phyloP scores from a whole-genome alignment of 2,888 invertebrate genomes.

The Orthonevra nobilis region DNA sequence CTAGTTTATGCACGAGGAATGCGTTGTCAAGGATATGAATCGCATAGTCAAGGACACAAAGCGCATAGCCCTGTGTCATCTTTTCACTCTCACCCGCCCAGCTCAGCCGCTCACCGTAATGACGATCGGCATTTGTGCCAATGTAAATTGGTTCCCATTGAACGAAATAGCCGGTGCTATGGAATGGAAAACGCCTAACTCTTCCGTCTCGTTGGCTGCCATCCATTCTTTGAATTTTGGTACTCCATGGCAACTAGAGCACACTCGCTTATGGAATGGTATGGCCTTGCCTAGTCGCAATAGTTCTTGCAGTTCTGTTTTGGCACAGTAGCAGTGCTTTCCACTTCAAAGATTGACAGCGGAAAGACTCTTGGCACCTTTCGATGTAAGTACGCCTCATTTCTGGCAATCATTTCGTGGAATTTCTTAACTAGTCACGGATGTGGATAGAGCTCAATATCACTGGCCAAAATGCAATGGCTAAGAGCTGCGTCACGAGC shows the following conservation, averaged over 20 bases:
- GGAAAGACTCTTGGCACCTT: slow-evolving; percentile 89
- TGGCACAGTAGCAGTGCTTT: slow-evolving; percentile 84
- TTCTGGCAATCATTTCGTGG: slow-evolving; percentile 90
- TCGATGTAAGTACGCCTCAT: slow-evolving; percentile 84
- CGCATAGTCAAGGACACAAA: slow-evolving; percentile 95
- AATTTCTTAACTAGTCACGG: slow-evolving; percentile 90
- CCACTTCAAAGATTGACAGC: slow-evolving; percentile 93
- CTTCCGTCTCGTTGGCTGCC: slow-evolving; percentile 85
- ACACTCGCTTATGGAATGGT: slow-evolving; percentile 94
- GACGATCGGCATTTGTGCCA: slow-evolving; percentile 92
- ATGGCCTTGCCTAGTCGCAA: slow-evolving; percentile 89
- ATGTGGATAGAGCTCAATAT: slow-evolving; percentile 95
- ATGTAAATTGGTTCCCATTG: slow-evolving; percentile 98
- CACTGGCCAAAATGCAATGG: slow-evolving; percentile 91
- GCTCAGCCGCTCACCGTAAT: slow-evolving; percentile 94
- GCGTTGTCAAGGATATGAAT: slow-evolving; percentile 96
- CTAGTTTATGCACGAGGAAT: slow-evolving; percentile 95
- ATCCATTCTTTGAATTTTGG: slow-evolving; percentile 93
- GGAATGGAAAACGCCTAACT: slow-evolving; percentile 89
- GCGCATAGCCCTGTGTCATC: slow-evolving; percentile 96
- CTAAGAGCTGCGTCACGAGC: slow-evolving; percentile 91
- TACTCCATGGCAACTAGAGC: slow-evolving; percentile 93
- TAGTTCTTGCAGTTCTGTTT: slow-evolving; percentile 87
- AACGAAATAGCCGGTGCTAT: slow-evolving; percentile 87
- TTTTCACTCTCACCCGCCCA: slow-evolving; percentile 98